Base-by-base conservation (phyloP, 2,113 vertebrate species). In the Rhinopomastus cyanomelas region DNA sequence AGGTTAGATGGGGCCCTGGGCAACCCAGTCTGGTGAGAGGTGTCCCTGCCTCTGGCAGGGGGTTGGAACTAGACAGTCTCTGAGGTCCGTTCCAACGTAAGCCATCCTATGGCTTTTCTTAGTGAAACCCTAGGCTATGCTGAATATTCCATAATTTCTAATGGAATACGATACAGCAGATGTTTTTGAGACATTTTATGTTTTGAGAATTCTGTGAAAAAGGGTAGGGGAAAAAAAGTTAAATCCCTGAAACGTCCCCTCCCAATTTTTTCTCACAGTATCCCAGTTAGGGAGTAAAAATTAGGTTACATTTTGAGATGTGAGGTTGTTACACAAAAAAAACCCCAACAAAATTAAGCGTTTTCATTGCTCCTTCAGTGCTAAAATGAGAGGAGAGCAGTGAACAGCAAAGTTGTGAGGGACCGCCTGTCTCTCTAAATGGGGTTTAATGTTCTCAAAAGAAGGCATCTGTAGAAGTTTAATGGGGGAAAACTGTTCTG, bases 341-440 rank as follows among this genome's bases (percentile, higher is more conserved):
- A 11, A 11, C 39, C 39, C 39, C 11, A 11, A 42, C 39, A 42
- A 42, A 42, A 42, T 42, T 10, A 36, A 46, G 27, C 29, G 13
- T 61, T 74, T 79, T 72, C 8, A 8, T 44, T 85, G n/a, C 26
- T 90, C 8, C 11, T 81, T 9, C 17, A 19, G 32, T 11, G 11
- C 18, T 46, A 13, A 37, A 62, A 23, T 5, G 29, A 37, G 62
- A 85, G 42, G 44, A 30, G 37, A 16, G 48, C n/a, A 55, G 13
- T 1, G 6, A 85, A 53, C 39, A 74, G 12, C 30, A 74, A 36
- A 49, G 27, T 25, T 48, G 22, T 51, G 34, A 75, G 51, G 12
- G 23, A 10, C 6, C 20, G 16, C 1, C 39, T 42, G 8, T 0
- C 3, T 37, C 37, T 53, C 30, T 7, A 3, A 42, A 4, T 9